Conservation (phyloP, 1,140 invertebrate species). For the Trypoxylus dichotomus region DNA sequence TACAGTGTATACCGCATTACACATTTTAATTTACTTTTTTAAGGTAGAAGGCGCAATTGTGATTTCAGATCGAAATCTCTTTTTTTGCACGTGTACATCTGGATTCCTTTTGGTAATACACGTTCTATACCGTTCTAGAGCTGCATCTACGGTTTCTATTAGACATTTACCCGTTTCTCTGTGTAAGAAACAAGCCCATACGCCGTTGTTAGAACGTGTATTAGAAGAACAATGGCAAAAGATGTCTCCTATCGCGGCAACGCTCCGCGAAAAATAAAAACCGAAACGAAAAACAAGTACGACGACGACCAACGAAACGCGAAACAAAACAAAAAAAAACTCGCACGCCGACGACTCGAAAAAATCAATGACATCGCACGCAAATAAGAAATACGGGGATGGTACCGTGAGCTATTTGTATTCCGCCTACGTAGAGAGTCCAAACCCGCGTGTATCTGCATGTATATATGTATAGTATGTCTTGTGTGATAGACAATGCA, state of each 20-base stretch:
- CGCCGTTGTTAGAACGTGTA: background rate
- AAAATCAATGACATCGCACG: constrained; percentile 32
- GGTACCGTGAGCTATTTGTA: constrained; percentile 33
- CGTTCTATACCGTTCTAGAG: too few relatives aligned
- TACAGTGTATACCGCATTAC: too few relatives aligned
- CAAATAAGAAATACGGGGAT: constrained; percentile 34
- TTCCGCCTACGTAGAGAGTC: constrained; percentile 27
- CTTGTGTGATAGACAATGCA: constrained; percentile 30
- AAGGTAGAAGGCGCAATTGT: too few relatives aligned
- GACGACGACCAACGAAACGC: too few relatives aligned
- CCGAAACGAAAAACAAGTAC: background rate
- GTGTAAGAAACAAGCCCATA: background rate
- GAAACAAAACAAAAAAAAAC: background rate
- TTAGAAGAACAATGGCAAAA: background rate
- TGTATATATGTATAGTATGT: background rate
- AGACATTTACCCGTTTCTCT: background rate
- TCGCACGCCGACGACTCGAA: background rate
- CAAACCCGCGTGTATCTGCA: background rate
- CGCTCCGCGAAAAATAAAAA: background rate
- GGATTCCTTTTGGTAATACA: too few relatives aligned
- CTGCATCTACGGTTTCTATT: background rate
- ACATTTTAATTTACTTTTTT: too few relatives aligned
- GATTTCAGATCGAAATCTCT: too few relatives aligned
- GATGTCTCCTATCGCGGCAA: background rate
- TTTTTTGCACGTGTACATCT: too few relatives aligned